Base-by-base conservation (phyloP, 2,113 vertebrate genomes). In the Hiodon alosoides region DNA sequence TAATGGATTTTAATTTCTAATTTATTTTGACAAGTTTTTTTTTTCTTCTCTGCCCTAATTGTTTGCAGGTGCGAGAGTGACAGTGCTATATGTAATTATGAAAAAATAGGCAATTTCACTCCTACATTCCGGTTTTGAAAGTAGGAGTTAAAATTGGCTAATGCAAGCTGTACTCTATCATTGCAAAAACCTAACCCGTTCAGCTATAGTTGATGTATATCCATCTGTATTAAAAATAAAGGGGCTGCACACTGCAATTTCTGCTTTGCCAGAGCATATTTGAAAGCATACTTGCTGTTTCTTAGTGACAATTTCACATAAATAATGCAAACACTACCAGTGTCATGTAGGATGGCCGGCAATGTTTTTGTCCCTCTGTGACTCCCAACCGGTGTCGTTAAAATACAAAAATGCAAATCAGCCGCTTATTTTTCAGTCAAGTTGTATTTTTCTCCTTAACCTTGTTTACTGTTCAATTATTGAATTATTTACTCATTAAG, bases 1-100 rank as follows among this genome's bases (percentile, higher is more conserved):
- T 54, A 50, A 48, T 52, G 64, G 13, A 76, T 71, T n/a, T 65
- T 57, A 65, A 76, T 71, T 47, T 53, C 9, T 76, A 74, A 74
- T n/a, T 31, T 61, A 47, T 57, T 64, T 11, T 72, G 57, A 50
- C 58, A 53, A 13, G 53, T 17, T 46, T 31, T 31, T 31, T 31
- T 31, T 31, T 2, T 31, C 31, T 31, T 31, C 17, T 64, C 51
- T 64, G 17, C 8, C 48, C 67, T 76, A 76, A 76, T 70, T 76
- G 57, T 65, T 7, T 10, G 54, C 67, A 76, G 68, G 67, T 65
- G 75, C 65, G 51, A 48, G 31, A 62, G 31, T 66, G 61, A 65
- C 72, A 73, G 72, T 13, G 17, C 50, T 14, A 65, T 73, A 55
- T 73, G 50, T 73, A 65, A 65, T 65, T 54, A 65, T 73, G 61